Percentiles rank a stretch among this genome's conserved stretches.
Evolutionary conservation across 2,113 vertebrate species (phyloP).

Genomic region (Romanogobio albipinnatus): DNA sequence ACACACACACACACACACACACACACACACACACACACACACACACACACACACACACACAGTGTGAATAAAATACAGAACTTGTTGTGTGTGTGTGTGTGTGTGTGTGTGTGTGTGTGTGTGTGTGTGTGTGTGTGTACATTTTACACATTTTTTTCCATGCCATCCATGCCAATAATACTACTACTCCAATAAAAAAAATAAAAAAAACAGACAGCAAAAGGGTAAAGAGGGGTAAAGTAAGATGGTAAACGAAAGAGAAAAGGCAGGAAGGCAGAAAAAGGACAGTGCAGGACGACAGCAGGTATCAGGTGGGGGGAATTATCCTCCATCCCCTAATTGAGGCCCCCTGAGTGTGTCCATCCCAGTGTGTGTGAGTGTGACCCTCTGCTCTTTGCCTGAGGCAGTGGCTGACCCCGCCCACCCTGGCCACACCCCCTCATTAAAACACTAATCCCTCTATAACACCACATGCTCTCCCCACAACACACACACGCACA

Average conservation of each 20-base stretch:
- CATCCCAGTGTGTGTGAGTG: constrained; percentile 46
- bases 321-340: constrained; percentile 57
- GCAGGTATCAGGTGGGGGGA: constrained; percentile 63
- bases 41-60: too few relatives aligned
- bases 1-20: too few relatives aligned
- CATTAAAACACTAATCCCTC: constrained; percentile 63
- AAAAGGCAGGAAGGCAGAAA: constrained; percentile 17
- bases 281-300: constrained; percentile 44
- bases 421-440: constrained; percentile 57
- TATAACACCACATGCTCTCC: constrained; percentile 56
- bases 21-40: too few relatives aligned
- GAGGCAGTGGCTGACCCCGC: constrained; percentile 58
- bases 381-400: constrained; percentile 62
- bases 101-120: too few relatives aligned
- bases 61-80: too few relatives aligned
- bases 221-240: constrained; percentile 34
- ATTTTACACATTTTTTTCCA: background rate
- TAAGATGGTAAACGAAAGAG: constrained; percentile 19
- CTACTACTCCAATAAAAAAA: background rate
- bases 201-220: background rate
- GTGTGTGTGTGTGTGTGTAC: too few relatives aligned
- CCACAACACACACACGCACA: constrained; percentile 36
- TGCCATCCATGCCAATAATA: background rate
- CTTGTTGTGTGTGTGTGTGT: too few relatives aligned
- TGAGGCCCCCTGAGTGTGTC: constrained; percentile 55